Percentiles rank a stretch among this genome's conserved stretches.
Evolutionary conservation across 2,797 vertebrate genomes (phyloP).

Genomic region (Anabas testudineus): DNA sequence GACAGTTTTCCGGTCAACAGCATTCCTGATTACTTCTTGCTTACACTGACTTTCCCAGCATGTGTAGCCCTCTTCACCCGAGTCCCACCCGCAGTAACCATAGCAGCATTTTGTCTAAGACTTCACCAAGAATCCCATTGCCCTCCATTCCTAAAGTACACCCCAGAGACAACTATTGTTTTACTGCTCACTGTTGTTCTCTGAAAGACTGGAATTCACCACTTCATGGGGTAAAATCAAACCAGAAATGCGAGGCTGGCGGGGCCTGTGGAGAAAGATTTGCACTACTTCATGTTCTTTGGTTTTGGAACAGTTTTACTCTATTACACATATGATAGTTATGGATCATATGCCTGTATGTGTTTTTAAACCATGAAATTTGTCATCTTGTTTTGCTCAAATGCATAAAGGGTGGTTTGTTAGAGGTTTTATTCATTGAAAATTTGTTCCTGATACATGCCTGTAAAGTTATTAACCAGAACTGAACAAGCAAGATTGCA

Average conservation of each 20-base stretch:
- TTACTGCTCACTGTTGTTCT: slow-evolving; percentile 74
- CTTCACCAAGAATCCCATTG: slow-evolving; percentile 43
- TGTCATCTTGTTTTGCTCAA: slow-evolving; percentile 35
- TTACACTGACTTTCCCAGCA: slow-evolving; percentile 43
- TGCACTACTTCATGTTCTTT: slow-evolving; percentile 26
- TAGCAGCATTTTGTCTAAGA: slow-evolving; percentile 50
- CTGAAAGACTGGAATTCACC: slow-evolving; percentile 72
- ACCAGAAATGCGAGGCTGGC: slow-evolving; percentile 62
- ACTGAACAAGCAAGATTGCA: slow-evolving; percentile 31
- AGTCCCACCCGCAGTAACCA: slow-evolving; percentile 59
- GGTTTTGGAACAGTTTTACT: slow-evolving; percentile 40
- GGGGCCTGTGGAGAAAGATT: slow-evolving; percentile 24
- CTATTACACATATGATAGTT: slow-evolving; percentile 48
- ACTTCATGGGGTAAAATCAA: slow-evolving; percentile 77
- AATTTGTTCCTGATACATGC: slow-evolving; percentile 28
- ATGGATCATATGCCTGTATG: slow-evolving; percentile 12
- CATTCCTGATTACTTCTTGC: slow-evolving; percentile 11
- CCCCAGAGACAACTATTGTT: slow-evolving; percentile 72
- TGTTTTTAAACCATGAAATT: slow-evolving; percentile 25
- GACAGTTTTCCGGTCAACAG: neutral
- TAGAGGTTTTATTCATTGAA: slow-evolving; percentile 20
- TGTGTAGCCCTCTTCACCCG: slow-evolving; percentile 18
- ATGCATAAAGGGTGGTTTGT: slow-evolving; percentile 13
- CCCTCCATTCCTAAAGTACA: slow-evolving; percentile 44
- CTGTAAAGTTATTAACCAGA: slow-evolving; percentile 38